These are phyloP conservation scores for Caenorhabditis inopinata DNA, from an alignment of 1,140 invertebrate genomes.

Conservation along the genomic window DNA sequence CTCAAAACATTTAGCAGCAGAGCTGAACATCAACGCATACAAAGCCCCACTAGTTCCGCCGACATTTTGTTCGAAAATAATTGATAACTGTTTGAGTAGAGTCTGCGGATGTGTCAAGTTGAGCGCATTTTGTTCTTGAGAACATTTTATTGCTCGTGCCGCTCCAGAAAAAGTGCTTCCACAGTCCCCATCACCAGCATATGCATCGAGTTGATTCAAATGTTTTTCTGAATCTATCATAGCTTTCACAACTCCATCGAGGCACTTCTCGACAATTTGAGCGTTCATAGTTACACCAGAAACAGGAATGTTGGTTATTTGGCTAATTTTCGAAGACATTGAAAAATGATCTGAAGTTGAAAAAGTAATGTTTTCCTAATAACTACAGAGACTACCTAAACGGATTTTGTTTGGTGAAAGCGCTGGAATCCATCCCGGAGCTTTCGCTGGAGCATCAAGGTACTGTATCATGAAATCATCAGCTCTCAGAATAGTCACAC, in stretches of 20 bases:
- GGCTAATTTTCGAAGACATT: background rate
- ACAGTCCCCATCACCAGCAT: conserved; percentile 81
- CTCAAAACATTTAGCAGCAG: conserved; percentile 45
- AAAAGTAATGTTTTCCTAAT: background rate
- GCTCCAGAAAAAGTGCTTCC: conserved; percentile 75
- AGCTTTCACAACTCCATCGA: conserved; percentile 50
- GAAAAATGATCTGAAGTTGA: too few species aligned
- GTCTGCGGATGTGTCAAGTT: conserved; percentile 20
- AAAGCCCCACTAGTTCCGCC: conserved; percentile 67
- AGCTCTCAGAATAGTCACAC: conserved; percentile 73
- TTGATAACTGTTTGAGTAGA: conserved; percentile 58
- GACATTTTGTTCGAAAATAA: conserved; percentile 66
- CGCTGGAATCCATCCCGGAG: conserved; percentile 63
- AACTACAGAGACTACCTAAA: background rate
- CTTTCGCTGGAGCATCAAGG: conserved; percentile 61
- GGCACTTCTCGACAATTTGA: background rate
- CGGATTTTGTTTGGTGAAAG: conserved; percentile 43
- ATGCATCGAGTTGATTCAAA: conserved; percentile 76
- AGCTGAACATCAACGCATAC: conserved; percentile 53
- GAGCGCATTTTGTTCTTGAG: conserved; percentile 29
- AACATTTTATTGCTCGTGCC: conserved; percentile 70
- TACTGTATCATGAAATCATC: conserved; percentile 23
- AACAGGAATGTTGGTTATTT: background rate
- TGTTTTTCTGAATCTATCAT: conserved; percentile 71
- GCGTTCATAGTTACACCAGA: background rate